phyloP scores from a whole-genome alignment of 64 coral and sea anemone genomes.

The Dendronephthya gigantea region DNA sequence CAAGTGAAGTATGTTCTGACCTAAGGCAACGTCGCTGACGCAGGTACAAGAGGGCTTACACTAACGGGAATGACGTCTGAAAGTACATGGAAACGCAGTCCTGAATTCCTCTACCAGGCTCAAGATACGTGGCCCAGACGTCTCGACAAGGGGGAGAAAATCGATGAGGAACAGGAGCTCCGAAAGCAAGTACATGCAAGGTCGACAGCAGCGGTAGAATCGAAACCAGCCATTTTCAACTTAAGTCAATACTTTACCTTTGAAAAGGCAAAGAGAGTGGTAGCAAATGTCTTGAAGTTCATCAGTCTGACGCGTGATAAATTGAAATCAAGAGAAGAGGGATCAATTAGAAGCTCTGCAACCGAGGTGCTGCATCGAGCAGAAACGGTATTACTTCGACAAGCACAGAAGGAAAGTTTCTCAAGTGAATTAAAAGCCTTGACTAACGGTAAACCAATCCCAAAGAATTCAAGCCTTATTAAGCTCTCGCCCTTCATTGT shows the following conservation, averaged over 20 bases:
- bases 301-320: not conserved
- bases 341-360: not conserved
- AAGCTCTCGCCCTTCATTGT: constrained; percentile 13
- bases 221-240: not conserved
- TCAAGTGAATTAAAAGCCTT: not conserved
- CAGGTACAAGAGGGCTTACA: constrained; percentile 7
- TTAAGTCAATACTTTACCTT: not conserved
- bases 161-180: not conserved
- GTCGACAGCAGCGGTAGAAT: not conserved
- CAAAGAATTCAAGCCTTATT: not conserved
- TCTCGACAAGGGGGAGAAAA: constrained; percentile 1
- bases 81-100: constrained; percentile 18
- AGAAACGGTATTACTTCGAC: not conserved
- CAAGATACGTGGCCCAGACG: constrained; percentile 16
- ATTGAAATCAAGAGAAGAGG: not conserved
- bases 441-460: not conserved
- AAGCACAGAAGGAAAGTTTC: not conserved
- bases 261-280: constrained; percentile 3
- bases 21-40: constrained; percentile 9
- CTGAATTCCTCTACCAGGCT: not conserved
- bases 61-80: constrained; percentile 19
- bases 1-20: constrained; percentile 21
- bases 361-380: not conserved
- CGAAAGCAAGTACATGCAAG: not conserved
- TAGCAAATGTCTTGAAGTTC: constrained; percentile 2